Percentiles rank a stretch among this genome's conserved stretches.
Conservation (phyloP, 35 echinoderm and acorn worm species). For the Heliocidaris tuberculata region DNA sequence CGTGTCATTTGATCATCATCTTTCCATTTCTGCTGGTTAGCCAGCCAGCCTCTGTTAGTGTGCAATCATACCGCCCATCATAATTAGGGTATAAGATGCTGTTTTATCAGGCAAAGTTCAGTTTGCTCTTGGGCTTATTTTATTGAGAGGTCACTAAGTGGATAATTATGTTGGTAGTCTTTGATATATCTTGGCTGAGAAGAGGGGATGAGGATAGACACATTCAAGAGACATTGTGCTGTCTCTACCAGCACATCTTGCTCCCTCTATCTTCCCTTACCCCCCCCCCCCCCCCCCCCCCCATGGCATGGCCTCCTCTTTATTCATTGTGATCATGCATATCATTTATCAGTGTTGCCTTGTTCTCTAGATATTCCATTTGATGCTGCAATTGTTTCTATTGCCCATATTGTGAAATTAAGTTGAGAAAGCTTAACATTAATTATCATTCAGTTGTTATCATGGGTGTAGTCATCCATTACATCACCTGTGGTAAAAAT, state of each 20-base stretch:
- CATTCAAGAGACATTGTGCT: background rate
- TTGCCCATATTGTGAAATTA: background rate
- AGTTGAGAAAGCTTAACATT: background rate
- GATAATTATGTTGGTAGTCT: slow-evolving; percentile 18
- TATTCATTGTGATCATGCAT: background rate
- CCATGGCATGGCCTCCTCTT: background rate
- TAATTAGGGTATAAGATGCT: slow-evolving; percentile 8
- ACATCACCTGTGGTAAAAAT: background rate
- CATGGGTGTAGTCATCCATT: background rate
- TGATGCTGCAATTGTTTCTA: background rate
- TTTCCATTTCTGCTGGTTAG: slow-evolving; percentile 37
- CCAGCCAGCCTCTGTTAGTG: background rate
- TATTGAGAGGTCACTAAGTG: slow-evolving; percentile 10
- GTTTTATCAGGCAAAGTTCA: slow-evolving; percentile 11
- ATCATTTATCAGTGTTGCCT: background rate
- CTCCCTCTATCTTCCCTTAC: background rate
- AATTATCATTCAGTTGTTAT: background rate
- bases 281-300: background rate
- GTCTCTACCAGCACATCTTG: background rate
- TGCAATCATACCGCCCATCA: background rate
- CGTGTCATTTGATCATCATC: slow-evolving; percentile 31
- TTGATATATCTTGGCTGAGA: background rate
- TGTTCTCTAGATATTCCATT: background rate
- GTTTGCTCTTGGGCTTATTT: slow-evolving; percentile 3
- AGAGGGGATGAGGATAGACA: background rate